Conservation (phyloP, 2,888 invertebrate genomes). For the Strigamia transsilvanica region DNA sequence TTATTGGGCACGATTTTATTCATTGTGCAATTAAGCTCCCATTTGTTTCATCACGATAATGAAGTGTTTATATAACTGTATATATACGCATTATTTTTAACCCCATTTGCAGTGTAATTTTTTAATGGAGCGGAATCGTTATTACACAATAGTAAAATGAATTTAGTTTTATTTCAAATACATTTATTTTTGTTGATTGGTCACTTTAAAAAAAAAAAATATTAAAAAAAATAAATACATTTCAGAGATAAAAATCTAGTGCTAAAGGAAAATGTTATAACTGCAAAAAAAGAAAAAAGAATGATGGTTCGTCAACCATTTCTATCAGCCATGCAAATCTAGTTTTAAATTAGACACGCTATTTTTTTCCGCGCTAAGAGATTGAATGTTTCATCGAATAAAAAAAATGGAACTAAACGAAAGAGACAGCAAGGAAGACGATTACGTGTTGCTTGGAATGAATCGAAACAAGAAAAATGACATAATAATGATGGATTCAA, state of each 20-base stretch:
- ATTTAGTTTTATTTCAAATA: no score
- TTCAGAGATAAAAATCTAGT: background rate
- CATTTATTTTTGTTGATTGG: background rate
- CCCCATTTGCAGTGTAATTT: background rate
- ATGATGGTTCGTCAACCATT: conserved; percentile 21
- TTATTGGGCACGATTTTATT: conserved; percentile 36
- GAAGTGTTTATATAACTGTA: background rate
- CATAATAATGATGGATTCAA: conserved; percentile 47
- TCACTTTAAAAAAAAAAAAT: background rate
- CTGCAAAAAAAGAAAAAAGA: background rate
- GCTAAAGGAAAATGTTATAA: background rate
- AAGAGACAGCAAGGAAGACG: conserved; percentile 26
- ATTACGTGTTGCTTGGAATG: conserved; percentile 30
- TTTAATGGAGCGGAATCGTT: background rate
- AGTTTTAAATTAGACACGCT: conserved; percentile 26
- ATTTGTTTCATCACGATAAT: conserved; percentile 6
- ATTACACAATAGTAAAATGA: background rate
- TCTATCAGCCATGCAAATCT: conserved; percentile 30
- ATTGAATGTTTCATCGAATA: conserved; percentile 23
- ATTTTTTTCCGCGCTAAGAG: background rate
- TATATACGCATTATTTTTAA: background rate
- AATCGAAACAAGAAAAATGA: conserved; percentile 30
- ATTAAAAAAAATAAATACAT: no score
- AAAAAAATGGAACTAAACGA: conserved; percentile 22
- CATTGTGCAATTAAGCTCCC: conserved; percentile 23